phyloP scores from a whole-genome alignment of 2,113 vertebrate species.

The Ivindomyrus marchei region DNA sequence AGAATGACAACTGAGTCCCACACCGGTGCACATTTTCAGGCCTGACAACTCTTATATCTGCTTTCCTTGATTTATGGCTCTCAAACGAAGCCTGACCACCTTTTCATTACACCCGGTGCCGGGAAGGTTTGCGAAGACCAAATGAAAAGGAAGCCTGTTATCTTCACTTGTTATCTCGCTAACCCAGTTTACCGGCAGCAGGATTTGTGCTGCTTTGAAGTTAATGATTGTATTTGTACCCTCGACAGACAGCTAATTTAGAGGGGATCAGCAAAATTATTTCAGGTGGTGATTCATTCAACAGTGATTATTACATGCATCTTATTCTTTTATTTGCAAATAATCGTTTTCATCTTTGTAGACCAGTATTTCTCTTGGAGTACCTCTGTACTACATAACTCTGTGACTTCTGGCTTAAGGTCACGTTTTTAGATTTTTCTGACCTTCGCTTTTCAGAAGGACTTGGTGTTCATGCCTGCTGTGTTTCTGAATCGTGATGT shows the following conservation, averaged over 20 bases:
- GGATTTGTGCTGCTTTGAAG: neutral
- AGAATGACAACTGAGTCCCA: neutral
- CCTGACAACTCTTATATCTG: neutral
- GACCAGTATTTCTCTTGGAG: neutral
- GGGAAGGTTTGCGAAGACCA: neutral
- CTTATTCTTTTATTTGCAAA: neutral
- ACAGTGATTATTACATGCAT: neutral
- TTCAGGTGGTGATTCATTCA: neutral
- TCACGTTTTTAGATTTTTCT: neutral
- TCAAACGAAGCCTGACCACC: neutral
- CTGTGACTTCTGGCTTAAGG: neutral
- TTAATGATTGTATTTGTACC: neutral
- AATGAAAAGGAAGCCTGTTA: neutral
- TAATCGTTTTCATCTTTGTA: neutral
- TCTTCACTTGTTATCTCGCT: neutral
- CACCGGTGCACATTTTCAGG: neutral
- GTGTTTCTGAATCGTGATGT: neutral
- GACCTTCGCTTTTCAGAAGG: neutral
- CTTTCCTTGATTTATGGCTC: neutral
- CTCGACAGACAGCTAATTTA: neutral
- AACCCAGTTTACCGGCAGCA: neutral
- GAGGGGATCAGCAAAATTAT: neutral
- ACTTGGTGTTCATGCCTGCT: constrained; percentile 6
- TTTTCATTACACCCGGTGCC: neutral
- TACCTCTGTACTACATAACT: neutral